phyloP scores from a whole-genome alignment of 2,113 vertebrate species.

The Etia nguti region DNA sequence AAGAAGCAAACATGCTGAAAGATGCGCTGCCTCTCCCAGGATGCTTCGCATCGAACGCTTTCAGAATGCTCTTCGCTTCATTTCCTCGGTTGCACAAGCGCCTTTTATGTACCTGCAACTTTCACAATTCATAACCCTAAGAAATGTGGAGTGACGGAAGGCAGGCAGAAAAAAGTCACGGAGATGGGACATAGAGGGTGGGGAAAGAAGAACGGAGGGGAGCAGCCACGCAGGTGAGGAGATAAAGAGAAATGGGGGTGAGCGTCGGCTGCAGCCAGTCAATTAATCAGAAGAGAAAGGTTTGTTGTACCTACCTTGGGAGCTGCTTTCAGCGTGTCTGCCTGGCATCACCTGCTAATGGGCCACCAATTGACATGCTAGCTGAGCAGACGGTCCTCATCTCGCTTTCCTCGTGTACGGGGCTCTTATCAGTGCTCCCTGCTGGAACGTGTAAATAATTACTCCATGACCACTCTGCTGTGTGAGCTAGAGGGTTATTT shows the following conservation, averaged over 20 bases:
- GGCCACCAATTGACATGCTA: constrained; percentile 41
- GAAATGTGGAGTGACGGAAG: constrained; percentile 2
- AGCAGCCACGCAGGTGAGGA: neutral
- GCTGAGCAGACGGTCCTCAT: constrained; percentile 10
- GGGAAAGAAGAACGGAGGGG: neutral
- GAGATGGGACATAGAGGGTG: neutral
- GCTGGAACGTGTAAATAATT: constrained; percentile 56
- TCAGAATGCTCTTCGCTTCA: neutral
- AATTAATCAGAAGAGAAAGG: constrained; percentile 57
- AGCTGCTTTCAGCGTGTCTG: constrained; percentile 39
- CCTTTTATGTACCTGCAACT: constrained; percentile 10
- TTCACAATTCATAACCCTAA: constrained; percentile 3
- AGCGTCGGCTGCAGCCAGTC: constrained; percentile 6
- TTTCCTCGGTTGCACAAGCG: constrained; percentile 6
- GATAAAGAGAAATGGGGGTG: neutral
- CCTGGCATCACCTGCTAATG: constrained; percentile 50
- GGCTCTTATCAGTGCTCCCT: constrained; percentile 40
- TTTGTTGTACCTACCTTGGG: constrained; percentile 13
- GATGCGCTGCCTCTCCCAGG: neutral
- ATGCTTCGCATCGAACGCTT: neutral
- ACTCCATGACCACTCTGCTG: constrained; percentile 44
- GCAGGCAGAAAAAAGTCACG: neutral
- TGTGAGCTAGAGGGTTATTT: constrained; percentile 40
- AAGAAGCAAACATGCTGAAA: neutral
- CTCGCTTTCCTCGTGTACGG: neutral